Evolutionary conservation across 1,140 invertebrate species (phyloP), one percentile per base, ranked within the genome.

Genomic region (Brachionus paranguensis): DNA sequence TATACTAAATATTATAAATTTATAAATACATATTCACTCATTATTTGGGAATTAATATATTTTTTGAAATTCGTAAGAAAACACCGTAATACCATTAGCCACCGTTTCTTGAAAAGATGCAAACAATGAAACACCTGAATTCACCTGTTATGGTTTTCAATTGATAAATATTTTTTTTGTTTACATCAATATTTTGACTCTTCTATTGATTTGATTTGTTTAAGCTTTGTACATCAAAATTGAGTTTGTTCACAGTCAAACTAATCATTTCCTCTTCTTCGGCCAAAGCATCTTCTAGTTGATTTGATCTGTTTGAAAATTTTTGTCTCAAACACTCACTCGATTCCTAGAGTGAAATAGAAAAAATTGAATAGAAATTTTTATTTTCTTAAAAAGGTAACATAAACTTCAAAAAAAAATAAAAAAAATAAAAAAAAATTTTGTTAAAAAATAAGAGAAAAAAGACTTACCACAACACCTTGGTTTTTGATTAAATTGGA

Each of bases 251-350:
- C 74, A 78, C 74, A 1, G 78, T 41, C 11, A 81, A 37, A 37
- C 24, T 65, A 5, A 81, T 45, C 78, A 81, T 81, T 68, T 81
- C 78, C 45, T 81, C 78, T 43, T 60, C 78, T 64, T 81, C 78
- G 1, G 78, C 53, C 10, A 68, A 17, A 33, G 37, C 5, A 11
- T 47, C 53, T 33, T 14, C 50, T 10, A 55, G 1, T 55, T 81
- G n/a, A 37, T 41, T 81, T 27, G 53, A 79, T 64, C 41, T 60
- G 17, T 33, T 41, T 1, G 55, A 64, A 29, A 37, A 41, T 37
- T 79, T 60, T 79, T 55, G 0, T 1, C 24, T 55, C 55, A 60
- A 33, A 8, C 17, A 33, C 14, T 64, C 76, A 33, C n/a, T 41
- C 20, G 37, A 41, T 72, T 20, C 68, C 68, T 72, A 11, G 2